Percentiles rank a stretch among this genome's conserved stretches.
These are phyloP conservation scores for Ornithoptera alexandrae DNA, from an alignment of 2,888 invertebrate species.

Conservation along the genomic window DNA sequence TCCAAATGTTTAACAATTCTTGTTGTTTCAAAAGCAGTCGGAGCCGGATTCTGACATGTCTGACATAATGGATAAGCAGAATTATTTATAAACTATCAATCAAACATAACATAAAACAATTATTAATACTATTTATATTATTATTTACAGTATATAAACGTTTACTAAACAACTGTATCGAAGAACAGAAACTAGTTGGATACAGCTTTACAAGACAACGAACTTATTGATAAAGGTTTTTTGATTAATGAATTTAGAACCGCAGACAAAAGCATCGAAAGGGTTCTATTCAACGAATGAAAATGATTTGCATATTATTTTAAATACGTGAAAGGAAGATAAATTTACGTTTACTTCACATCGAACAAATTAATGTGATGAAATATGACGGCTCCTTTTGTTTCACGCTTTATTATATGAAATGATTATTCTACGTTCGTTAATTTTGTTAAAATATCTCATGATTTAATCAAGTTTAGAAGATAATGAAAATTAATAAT, in stretches of 20 bases:
- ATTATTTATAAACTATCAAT: no score
- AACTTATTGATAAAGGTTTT: constrained; percentile 25
- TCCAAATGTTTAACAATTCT: no score
- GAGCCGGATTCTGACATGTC: no score
- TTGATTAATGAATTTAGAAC: constrained; percentile 26
- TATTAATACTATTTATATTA: no score
- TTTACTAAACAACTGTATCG: not conserved
- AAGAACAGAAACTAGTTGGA: not conserved
- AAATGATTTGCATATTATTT: constrained; percentile 29
- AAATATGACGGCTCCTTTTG: constrained; percentile 8
- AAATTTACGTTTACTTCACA: constrained; percentile 19
- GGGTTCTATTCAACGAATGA: constrained; percentile 24
- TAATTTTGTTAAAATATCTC: not conserved
- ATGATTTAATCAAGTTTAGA: not conserved
- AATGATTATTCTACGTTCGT: constrained; percentile 1
- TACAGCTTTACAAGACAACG: constrained; percentile 19
- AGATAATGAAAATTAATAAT: not conserved
- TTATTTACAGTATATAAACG: no score
- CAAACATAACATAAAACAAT: no score
- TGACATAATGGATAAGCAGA: no score
- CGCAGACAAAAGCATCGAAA: constrained; percentile 26
- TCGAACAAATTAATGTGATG: constrained; percentile 20
- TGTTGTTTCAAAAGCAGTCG: no score
- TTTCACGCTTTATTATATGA: not conserved
- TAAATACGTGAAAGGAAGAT: constrained; percentile 21